A percentile compares a stretch with the other conserved stretches of the same genome.
Evolutionary conservation across 2,888 invertebrate species (phyloP).

Genomic region (Lasiommata megera): DNA sequence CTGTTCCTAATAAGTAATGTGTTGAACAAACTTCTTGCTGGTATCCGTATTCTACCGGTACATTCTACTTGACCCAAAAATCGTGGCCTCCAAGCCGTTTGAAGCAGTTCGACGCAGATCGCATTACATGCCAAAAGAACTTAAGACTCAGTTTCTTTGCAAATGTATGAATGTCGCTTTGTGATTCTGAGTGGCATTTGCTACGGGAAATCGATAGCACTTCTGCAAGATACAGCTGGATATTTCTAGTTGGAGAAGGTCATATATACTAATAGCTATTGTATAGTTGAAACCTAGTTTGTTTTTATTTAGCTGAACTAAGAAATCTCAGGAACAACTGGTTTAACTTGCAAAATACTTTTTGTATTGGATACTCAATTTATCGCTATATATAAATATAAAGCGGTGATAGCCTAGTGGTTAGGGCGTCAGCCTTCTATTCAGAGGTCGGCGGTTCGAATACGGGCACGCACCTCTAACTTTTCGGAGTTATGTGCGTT

Average conservation of each 20-base stretch:
- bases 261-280: background rate
- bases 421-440: too few species aligned
- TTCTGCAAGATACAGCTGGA: background rate
- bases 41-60: slow-evolving; percentile 2
- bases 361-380: too few species aligned
- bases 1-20: background rate
- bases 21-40: background rate
- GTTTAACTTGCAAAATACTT: too few species aligned
- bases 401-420: too few species aligned
- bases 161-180: slow-evolving; percentile 25
- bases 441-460: too few species aligned
- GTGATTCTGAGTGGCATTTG: slow-evolving; percentile 19
- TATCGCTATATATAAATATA: too few species aligned
- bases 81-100: slow-evolving; percentile 20
- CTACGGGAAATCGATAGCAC: slow-evolving; percentile 17
- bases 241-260: slow-evolving; percentile 4
- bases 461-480: too few species aligned
- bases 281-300: too few species aligned
- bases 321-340: too few species aligned
- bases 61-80: slow-evolving; percentile 29
- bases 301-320: too few species aligned
- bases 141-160: slow-evolving; percentile 23
- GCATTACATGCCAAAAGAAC: slow-evolving; percentile 24
- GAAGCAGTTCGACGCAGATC: slow-evolving; percentile 19
- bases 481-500: too few species aligned